Evolutionary conservation across 2,888 invertebrate genomes (phyloP).

Genomic region (Prosopocoilus inquinatus): DNA sequence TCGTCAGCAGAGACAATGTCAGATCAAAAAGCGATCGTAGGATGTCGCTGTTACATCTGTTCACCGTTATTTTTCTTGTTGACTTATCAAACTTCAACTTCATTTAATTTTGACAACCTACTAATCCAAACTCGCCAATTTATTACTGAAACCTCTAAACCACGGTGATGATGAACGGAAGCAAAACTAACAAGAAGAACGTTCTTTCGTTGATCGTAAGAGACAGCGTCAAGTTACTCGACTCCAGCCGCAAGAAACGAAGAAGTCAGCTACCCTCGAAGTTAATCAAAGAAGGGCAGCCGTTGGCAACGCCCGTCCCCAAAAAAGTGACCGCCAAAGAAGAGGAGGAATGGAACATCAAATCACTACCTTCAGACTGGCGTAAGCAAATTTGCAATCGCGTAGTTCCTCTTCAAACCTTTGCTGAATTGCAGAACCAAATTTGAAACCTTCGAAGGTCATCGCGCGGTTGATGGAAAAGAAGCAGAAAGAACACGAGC

Average conservation of each 20-base stretch:
- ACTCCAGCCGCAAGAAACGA: background rate
- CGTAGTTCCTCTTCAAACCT: background rate
- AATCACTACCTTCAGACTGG: slow-evolving; percentile 18
- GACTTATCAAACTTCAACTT: too few relatives aligned
- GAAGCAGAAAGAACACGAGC: slow-evolving; percentile 7
- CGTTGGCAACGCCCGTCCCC: background rate
- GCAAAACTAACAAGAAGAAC: too few relatives aligned
- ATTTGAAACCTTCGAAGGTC: slow-evolving; percentile 9
- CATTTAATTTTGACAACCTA: too few relatives aligned
- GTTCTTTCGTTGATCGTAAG: background rate
- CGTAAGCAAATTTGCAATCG: background rate
- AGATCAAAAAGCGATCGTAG: too few relatives aligned
- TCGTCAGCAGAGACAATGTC: too few relatives aligned
- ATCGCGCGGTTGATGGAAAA: slow-evolving; percentile 7
- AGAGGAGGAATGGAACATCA: slow-evolving; percentile 9
- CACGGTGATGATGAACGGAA: too few relatives aligned
- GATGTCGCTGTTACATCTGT: too few relatives aligned
- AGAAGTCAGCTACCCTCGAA: background rate
- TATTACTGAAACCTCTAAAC: too few relatives aligned
- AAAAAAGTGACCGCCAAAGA: background rate
- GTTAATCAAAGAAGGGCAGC: background rate
- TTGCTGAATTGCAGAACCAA: slow-evolving; percentile 5
- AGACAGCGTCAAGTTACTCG: background rate
- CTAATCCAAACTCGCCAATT: too few relatives aligned
- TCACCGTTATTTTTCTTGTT: too few relatives aligned